Base-by-base conservation (phyloP, 2,888 invertebrate species). In the Philaethria dido region DNA sequence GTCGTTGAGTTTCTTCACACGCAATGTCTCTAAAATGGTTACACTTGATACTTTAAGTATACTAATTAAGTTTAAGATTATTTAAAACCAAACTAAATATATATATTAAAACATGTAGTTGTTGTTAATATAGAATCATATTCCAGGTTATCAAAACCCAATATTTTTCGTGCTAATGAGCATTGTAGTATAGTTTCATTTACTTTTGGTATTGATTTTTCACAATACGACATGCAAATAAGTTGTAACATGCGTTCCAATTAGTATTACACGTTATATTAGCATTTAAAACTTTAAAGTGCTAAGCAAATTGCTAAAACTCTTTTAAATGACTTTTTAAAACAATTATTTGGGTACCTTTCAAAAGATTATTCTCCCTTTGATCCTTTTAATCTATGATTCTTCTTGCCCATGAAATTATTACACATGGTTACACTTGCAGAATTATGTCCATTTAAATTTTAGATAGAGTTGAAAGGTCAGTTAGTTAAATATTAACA, bases 381-480 rank as follows among this genome's bases (percentile, higher is more conserved):
- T 66, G 20, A 66, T 62, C 55, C 55, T 57, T 62, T 52, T 62
- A 66, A 66, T 66, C 39, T 62, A 18, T 62, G 55, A 62, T 62
- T 57, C 47, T 47, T 45, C 52, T 36, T 66, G 44, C 47, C 25
- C 47, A 29, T 42, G 5, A 54, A 66, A 66, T 57, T 66, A 57
- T 57, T 62, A 25, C 20, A 57, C 54, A 18, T 48, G 47, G 29
- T 18, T 55, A 25, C 45, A 16, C 16, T n/a, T 25, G n/a, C 8
- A 5, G 0, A 29, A 36, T 25, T 22, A 57, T 22, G 16, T 55
- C 16, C 14, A 9, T 52, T 16, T 4, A 52, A 48, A 25, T 9
- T 50, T 25, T 50, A 29, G 6, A 29, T 52, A 20, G 2, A 45
- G 18, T 18, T 45, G 11, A 45, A 45, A 20, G 18, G 18, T 45